Percentiles rank a stretch among this genome's conserved stretches.
Conservation (phyloP, 2,797 vertebrate species). For the Anabas testudineus region DNA sequence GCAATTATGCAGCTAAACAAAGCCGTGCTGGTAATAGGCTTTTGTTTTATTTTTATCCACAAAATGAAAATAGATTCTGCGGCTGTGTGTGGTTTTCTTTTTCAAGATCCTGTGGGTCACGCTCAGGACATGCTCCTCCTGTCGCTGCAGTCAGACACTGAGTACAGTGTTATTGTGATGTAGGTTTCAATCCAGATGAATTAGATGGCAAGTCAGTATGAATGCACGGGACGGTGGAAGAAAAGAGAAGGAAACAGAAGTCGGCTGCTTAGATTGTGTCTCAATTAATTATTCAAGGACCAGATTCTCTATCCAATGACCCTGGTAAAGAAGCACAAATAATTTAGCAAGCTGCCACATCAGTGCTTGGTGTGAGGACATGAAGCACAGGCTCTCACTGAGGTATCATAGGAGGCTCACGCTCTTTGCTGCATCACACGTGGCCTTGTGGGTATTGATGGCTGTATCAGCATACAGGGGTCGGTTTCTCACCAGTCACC, state of each 20-base stretch:
- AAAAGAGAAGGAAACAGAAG: slow-evolving; percentile 84
- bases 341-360: slow-evolving; percentile 88
- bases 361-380: slow-evolving; percentile 77
- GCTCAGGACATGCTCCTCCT: slow-evolving; percentile 70
- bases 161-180: slow-evolving; percentile 60
- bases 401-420: slow-evolving; percentile 74
- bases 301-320: slow-evolving; percentile 87
- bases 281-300: slow-evolving; percentile 86
- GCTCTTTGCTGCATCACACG: slow-evolving; percentile 68
- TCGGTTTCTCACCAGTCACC: slow-evolving; percentile 68
- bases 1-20: slow-evolving; percentile 86
- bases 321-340: slow-evolving; percentile 88
- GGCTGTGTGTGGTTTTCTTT: slow-evolving; percentile 74
- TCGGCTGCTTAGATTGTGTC: slow-evolving; percentile 86
- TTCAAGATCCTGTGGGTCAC: slow-evolving; percentile 72
- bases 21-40: slow-evolving; percentile 74
- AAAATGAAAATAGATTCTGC: slow-evolving; percentile 79
- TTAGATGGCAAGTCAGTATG: slow-evolving; percentile 60
- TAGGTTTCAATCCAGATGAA: slow-evolving; percentile 78
- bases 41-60: slow-evolving; percentile 82
- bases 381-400: slow-evolving; percentile 74
- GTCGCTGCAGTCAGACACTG: slow-evolving; percentile 50
- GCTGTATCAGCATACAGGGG: slow-evolving; percentile 73
- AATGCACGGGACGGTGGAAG: slow-evolving; percentile 63
- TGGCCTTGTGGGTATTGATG: slow-evolving; percentile 81